These are phyloP conservation scores for Chymomyza procnemis DNA, from an alignment of 2,888 invertebrate species.

Conservation along the genomic window DNA sequence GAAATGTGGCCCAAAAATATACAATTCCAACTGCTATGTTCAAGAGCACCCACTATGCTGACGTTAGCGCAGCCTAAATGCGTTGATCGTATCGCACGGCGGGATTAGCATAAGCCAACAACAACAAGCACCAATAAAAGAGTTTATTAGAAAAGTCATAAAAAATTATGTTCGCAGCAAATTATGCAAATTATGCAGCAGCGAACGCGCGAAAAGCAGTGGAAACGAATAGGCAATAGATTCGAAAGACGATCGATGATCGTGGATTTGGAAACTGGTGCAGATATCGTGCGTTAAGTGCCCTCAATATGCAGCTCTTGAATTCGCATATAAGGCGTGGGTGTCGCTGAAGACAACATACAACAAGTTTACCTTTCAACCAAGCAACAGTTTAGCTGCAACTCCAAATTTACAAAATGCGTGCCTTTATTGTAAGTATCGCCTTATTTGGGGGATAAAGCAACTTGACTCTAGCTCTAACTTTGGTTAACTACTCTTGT, in stretches of 20 bases:
- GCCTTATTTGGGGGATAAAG: background rate
- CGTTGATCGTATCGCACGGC: background rate
- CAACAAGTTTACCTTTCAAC: slow-evolving; percentile 38
- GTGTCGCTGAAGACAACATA: slow-evolving; percentile 42
- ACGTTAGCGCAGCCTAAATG: background rate
- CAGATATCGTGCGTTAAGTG: slow-evolving; percentile 24
- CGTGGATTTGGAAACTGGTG: slow-evolving; percentile 34
- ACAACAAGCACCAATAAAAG: slow-evolving; percentile 16
- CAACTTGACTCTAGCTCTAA: background rate
- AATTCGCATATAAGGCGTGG: slow-evolving; percentile 57
- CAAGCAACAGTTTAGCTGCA: slow-evolving; percentile 36
- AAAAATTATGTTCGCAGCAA: slow-evolving; percentile 35
- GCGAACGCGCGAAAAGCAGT: slow-evolving; percentile 5
- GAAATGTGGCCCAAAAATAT: background rate
- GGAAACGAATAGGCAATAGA: background rate
- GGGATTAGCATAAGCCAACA: slow-evolving; percentile 54
- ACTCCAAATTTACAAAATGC: slow-evolving; percentile 49
- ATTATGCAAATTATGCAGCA: slow-evolving; percentile 17
- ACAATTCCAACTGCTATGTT: slow-evolving; percentile 40
- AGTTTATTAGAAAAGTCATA: slow-evolving; percentile 41
- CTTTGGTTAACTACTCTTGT: background rate
- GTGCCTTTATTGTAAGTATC: slow-evolving; percentile 59
- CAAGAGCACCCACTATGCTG: slow-evolving; percentile 68
- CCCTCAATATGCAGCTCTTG: background rate
- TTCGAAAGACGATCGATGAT: slow-evolving; percentile 2